These are phyloP conservation scores for Brachionus rubens DNA, from an alignment of 1,140 invertebrate species.

Conservation along the genomic window DNA sequence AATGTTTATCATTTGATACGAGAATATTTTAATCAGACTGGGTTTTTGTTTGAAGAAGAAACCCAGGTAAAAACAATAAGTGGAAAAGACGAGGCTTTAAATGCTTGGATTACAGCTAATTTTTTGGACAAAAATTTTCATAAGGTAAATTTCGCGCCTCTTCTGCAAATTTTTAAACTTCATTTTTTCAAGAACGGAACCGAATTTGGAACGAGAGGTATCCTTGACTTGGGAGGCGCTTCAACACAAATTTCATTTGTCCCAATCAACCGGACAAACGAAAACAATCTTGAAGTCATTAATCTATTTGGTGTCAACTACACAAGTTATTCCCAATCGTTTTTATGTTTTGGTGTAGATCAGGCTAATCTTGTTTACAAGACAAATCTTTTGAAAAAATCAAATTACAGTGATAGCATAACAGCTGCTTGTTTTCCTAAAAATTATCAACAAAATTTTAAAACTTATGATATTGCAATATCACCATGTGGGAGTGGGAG, in stretches of 20 bases:
- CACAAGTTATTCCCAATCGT: neutral
- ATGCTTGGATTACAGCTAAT: slow-evolving; percentile 29
- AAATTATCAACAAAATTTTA: neutral
- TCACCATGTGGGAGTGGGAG: slow-evolving; percentile 14
- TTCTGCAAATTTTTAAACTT: too few relatives aligned
- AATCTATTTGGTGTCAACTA: slow-evolving; percentile 11
- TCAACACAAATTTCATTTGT: slow-evolving; percentile 24
- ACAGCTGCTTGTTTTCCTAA: neutral
- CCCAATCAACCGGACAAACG: neutral
- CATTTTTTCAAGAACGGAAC: neutral
- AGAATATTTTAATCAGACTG: slow-evolving; percentile 6
- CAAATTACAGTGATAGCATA: neutral
- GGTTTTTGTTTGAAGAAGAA: neutral
- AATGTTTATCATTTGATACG: neutral
- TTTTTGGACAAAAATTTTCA: slow-evolving; percentile 17
- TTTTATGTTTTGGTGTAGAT: slow-evolving; percentile 13
- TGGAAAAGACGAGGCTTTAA: slow-evolving; percentile 7
- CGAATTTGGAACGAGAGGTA: neutral
- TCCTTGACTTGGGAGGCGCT: slow-evolving; percentile 2
- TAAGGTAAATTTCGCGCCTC: neutral
- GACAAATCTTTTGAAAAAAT: neutral
- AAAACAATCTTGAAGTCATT: neutral
- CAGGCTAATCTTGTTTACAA: slow-evolving; percentile 3
- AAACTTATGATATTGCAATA: neutral
- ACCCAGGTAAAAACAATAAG: neutral